Conservation (phyloP, 2,113 vertebrate species). For the Illadopsis cleaveri region DNA sequence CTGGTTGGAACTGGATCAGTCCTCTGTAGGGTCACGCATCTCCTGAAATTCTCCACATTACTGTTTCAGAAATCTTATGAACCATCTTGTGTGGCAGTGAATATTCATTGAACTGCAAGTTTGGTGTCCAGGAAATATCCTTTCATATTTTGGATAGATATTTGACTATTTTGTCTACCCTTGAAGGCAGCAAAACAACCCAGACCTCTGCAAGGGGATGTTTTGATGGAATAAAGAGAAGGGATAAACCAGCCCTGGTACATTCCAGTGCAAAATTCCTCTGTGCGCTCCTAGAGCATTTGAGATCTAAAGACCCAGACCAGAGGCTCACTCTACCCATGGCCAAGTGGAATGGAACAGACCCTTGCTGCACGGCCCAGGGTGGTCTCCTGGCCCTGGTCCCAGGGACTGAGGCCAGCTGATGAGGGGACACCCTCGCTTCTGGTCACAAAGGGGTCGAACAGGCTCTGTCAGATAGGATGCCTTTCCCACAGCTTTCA, state of each 20-base stretch:
- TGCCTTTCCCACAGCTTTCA: slow-evolving; percentile 12
- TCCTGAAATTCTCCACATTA: background rate
- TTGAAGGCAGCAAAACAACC: background rate
- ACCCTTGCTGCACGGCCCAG: accelerated
- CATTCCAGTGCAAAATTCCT: background rate
- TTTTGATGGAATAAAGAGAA: background rate
- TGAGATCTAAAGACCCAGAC: background rate
- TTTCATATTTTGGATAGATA: background rate
- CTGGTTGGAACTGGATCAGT: background rate
- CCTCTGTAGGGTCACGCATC: background rate
- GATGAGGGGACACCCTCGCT: background rate
- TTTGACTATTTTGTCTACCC: background rate
- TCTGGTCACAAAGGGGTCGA: background rate
- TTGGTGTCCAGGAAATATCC: background rate
- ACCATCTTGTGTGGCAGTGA: background rate
- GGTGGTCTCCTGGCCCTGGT: background rate
- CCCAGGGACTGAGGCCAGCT: background rate
- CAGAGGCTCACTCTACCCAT: accelerated
- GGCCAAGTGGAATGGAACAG: accelerated
- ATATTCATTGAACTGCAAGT: background rate
- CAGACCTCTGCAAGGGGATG: background rate
- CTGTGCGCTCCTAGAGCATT: background rate
- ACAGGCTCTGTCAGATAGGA: background rate
- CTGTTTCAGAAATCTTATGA: background rate
- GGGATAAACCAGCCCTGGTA: background rate